These are phyloP conservation scores for Bellardia pandia DNA, from an alignment of 2,888 invertebrate species.

Conservation along the genomic window DNA sequence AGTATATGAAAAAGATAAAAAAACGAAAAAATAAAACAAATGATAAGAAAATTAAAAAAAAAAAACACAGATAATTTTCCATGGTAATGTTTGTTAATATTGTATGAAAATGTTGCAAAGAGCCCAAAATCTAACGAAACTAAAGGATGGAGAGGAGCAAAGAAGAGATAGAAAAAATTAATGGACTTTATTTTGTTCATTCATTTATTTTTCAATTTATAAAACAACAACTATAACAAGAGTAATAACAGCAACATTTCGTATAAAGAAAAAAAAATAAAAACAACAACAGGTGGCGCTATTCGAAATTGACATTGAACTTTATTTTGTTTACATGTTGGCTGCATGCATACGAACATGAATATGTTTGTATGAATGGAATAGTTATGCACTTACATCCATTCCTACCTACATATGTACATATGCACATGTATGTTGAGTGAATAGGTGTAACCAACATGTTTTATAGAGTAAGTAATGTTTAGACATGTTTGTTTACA, in stretches of 20 bases:
- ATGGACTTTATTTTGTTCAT: conserved; percentile 46
- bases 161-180: conserved; percentile 36
- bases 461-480: conserved; percentile 3
- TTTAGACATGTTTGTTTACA: conserved; percentile 52
- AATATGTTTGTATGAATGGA: conserved; percentile 9
- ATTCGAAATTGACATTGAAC: conserved; percentile 69
- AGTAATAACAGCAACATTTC: conserved; percentile 26
- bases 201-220: conserved; percentile 44
- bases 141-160: not conserved
- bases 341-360: conserved; percentile 27
- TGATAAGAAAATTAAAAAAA: conserved; percentile 35
- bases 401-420: not conserved
- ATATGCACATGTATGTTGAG: not conserved
- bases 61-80: conserved; percentile 22
- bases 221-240: conserved; percentile 26
- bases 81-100: conserved; percentile 20
- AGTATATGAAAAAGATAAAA: conserved; percentile 1
- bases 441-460: not conserved
- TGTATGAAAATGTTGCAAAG: conserved; percentile 7
- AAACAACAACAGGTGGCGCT: conserved; percentile 68
- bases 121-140: conserved; percentile 24
- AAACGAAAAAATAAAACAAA: not conserved
- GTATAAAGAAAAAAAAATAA: conserved; percentile 5
- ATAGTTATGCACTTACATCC: not conserved
- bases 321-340: conserved; percentile 63